Conservation (phyloP, 2,113 vertebrate species). For the Spea bombifrons region DNA sequence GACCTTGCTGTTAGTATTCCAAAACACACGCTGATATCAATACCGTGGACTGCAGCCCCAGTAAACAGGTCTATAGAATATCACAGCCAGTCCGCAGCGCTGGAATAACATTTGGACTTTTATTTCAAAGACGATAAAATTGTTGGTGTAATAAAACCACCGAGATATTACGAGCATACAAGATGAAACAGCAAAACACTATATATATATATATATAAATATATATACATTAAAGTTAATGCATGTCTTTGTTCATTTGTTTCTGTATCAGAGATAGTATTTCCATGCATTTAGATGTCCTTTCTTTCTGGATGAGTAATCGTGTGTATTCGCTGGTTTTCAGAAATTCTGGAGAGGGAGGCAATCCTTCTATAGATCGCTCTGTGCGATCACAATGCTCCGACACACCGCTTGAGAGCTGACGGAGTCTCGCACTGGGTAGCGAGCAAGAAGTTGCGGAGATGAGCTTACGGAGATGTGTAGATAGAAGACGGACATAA, state of each 20-base stretch:
- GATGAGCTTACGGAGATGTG: slow-evolving; percentile 68
- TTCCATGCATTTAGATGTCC: slow-evolving; percentile 64
- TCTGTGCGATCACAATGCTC: slow-evolving; percentile 51
- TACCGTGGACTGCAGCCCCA: background rate
- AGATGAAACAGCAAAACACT: background rate
- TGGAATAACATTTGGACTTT: background rate
- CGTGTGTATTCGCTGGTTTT: slow-evolving; percentile 74
- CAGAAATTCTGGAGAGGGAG: slow-evolving; percentile 76
- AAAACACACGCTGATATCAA: background rate
- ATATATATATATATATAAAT: too few relatives aligned
- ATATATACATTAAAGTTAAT: background rate
- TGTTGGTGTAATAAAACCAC: background rate
- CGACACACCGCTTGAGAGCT: slow-evolving; percentile 57
- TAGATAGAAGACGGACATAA: slow-evolving; percentile 70
- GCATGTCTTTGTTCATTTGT: slow-evolving; percentile 4
- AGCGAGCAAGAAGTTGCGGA: background rate
- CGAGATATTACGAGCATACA: background rate
- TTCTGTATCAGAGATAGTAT: slow-evolving; percentile 61
- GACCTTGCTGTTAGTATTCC: too few relatives aligned
- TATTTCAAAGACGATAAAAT: background rate
- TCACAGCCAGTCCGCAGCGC: too few relatives aligned
- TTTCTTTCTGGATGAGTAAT: slow-evolving; percentile 70
- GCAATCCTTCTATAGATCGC: slow-evolving; percentile 64
- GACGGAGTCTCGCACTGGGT: slow-evolving; percentile 49
- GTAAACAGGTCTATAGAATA: background rate